phyloP scores from a whole-genome alignment of 2,888 invertebrate genomes.

The Muscina levida region DNA sequence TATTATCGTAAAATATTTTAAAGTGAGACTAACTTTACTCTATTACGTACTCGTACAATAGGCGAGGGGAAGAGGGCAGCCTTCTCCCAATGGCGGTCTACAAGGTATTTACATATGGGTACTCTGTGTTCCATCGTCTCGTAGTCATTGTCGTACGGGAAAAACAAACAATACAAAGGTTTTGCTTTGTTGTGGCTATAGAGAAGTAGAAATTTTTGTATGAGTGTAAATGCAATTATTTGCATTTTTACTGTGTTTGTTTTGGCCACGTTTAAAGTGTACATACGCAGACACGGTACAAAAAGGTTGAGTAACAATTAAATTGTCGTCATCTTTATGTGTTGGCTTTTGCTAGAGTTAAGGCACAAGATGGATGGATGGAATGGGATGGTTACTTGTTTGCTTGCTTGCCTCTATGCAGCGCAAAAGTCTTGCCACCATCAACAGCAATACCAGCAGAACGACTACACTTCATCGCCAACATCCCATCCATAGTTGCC shows the following conservation, averaged over 20 bases:
- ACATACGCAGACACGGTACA: conserved; percentile 41
- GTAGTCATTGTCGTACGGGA: not conserved
- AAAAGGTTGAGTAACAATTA: conserved; percentile 62
- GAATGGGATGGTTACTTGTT: not conserved
- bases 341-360: conserved; percentile 10
- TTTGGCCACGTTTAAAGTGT: conserved; percentile 58
- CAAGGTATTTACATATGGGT: no score
- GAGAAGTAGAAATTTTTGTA: conserved; percentile 57
- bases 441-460: not conserved
- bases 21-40: no score
- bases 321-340: conserved; percentile 54
- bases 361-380: not conserved
- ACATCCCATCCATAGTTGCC: conserved; percentile 13
- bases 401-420: no score
- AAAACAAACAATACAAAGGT: conserved; percentile 38
- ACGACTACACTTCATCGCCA: not conserved
- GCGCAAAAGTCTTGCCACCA: conserved; percentile 5
- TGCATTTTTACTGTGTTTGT: conserved; percentile 60
- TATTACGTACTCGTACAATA: no score
- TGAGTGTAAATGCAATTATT: conserved; percentile 60
- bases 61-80: no score
- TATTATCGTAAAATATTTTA: no score
- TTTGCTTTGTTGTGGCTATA: conserved; percentile 34
- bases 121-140: no score
- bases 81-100: no score